Base-by-base conservation (phyloP, 2,113 vertebrate genomes). In the Eptesicus fuscus region DNA sequence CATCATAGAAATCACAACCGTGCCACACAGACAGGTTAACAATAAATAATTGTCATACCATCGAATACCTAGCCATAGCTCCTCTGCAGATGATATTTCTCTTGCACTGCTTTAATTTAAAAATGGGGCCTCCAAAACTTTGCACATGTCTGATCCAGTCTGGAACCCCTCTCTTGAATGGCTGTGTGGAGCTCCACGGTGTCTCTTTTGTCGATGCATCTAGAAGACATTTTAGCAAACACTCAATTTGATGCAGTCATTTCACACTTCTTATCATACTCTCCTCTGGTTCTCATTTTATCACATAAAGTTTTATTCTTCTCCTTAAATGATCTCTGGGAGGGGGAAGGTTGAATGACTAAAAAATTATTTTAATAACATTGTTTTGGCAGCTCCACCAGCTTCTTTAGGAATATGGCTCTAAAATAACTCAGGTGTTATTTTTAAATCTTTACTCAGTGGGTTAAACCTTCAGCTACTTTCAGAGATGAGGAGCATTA, bases 291-390 rank as follows among this genome's bases (percentile, higher is more conserved):
- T 95, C 90, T 96, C 91, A 97, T 98, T 98, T 98, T 95, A 97
- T 97, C 97, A 92, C 84, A 85, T 93, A 70, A 96, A 97, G 95
- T 97, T 97, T 97, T 92, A 96, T 93, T 92, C 97, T 97, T 95
- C 83, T 96, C 96, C 35, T 93, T 95, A 95, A 98, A 96, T 90
- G 96, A 97, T 98, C 97, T 97, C 98, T 92, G 25, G 97, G 89
- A 97, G 63, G 5, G 56, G 28, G 28, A 9, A 28, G 59, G 17
- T 80, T 95, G 96, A 94, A 98, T 70, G 83, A 95, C 96, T 94
- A 73, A 95, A 96, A 98, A 98, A 95, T 97, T 97, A 97, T 98
- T 98, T 98, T 97, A 97, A 97, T 95, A 97, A 85, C 47, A 59
- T 44, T 94, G 73, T 93, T 96, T 97, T 84, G 80, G 84, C 88